These are phyloP conservation scores for Drosophila austrosaltans DNA, from an alignment of 2,888 invertebrate genomes.

Conservation along the genomic window DNA sequence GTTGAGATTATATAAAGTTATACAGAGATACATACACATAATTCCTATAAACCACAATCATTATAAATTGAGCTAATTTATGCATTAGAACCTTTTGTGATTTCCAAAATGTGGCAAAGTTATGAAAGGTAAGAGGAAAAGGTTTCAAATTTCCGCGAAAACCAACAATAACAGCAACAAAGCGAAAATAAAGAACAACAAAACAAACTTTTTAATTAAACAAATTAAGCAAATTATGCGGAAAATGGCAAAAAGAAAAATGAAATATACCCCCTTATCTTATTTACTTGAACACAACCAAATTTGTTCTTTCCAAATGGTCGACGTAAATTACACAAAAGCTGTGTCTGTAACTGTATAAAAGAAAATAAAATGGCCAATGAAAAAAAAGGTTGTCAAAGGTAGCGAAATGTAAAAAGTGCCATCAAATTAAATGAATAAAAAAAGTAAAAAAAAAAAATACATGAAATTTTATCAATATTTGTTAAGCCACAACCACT, in stretches of 20 bases:
- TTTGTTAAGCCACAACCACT: neutral
- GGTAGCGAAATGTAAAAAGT: conserved; percentile 11
- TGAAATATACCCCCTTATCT: conserved; percentile 15
- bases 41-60: neutral
- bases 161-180: conserved; percentile 26
- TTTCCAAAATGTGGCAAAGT: neutral
- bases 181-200: neutral
- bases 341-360: conserved; percentile 18
- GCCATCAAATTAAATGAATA: conserved; percentile 7
- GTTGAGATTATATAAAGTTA: neutral
- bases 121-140: conserved; percentile 29
- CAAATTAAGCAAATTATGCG: conserved; percentile 64
- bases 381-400: conserved; percentile 9
- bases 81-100: conserved; percentile 15
- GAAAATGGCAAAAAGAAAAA: conserved; percentile 34
- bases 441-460: neutral
- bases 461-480: neutral
- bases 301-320: conserved; percentile 9
- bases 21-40: neutral
- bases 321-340: conserved; percentile 9
- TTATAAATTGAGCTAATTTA: conserved; percentile 41
- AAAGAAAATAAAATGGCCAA: conserved; percentile 4
- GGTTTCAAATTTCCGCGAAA: conserved; percentile 50
- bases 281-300: neutral
- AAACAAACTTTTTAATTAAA: conserved; percentile 63